A percentile compares a stretch with the other conserved stretches of the same genome.
These are phyloP conservation scores for Chunga burmeisteri DNA, from an alignment of 2,113 vertebrate species.

Conservation along the genomic window DNA sequence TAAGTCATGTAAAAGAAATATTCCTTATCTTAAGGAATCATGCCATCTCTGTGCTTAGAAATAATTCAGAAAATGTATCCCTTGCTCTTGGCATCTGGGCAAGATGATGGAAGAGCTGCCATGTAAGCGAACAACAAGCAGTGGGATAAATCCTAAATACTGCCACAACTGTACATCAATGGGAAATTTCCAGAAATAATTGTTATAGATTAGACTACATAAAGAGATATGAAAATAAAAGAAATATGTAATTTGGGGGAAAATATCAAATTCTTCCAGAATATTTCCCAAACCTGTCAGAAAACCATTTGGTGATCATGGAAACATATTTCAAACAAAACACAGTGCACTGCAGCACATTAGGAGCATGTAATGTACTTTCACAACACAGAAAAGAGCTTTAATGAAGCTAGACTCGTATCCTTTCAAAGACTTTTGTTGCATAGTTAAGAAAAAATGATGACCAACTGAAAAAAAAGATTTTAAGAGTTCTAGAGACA, in stretches of 20 bases:
- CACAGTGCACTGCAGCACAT: not conserved
- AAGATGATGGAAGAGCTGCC: not conserved
- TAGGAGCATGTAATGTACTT: not conserved
- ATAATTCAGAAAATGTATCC: not conserved
- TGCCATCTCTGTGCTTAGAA: not conserved
- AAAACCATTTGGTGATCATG: not conserved
- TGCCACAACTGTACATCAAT: not conserved
- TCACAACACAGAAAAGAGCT: not conserved
- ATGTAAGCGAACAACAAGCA: not conserved
- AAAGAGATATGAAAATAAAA: not conserved
- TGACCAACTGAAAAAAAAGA: not conserved
- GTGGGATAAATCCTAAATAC: not conserved
- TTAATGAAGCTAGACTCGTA: rapidly evolving
- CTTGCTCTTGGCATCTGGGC: not conserved
- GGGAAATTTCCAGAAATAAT: not conserved
- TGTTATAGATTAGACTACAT: not conserved
- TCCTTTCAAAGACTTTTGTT: not conserved
- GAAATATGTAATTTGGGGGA: not conserved
- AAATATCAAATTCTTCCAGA: not conserved
- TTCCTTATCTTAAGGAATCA: not conserved
- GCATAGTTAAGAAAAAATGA: not conserved
- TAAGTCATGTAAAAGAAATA: not conserved
- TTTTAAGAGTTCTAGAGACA: not conserved
- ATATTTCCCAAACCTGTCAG: not conserved
- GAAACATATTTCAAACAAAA: not conserved